Evolutionary conservation across 2,113 vertebrate genomes (phyloP).

Genomic region (Guaruba guarouba): DNA sequence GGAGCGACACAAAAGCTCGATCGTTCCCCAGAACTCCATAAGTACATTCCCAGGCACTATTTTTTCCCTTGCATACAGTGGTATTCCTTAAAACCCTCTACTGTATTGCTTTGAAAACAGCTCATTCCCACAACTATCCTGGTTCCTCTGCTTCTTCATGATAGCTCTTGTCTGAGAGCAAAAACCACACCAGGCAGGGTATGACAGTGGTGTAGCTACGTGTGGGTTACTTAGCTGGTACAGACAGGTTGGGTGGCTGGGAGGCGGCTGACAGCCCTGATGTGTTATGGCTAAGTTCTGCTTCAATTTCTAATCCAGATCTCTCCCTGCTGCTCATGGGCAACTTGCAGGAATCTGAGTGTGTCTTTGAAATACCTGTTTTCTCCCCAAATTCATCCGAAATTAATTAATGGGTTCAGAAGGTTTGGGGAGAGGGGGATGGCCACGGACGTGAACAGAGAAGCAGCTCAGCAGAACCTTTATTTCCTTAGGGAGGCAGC

Average conservation of each 20-base stretch:
- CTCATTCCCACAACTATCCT: neutral
- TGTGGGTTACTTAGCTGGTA: neutral
- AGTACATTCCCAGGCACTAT: neutral
- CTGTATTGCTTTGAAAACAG: neutral
- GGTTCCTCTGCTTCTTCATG: neutral
- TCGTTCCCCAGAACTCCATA: neutral
- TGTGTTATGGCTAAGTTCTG: neutral
- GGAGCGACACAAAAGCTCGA: neutral
- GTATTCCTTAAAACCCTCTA: neutral
- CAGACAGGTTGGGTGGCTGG: neutral
- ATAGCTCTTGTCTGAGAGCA: neutral
- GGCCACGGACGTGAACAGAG: neutral
- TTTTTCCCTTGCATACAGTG: neutral
- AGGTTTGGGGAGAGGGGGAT: neutral
- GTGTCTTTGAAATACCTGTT: neutral
- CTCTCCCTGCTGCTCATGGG: neutral
- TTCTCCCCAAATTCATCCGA: neutral
- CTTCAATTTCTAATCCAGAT: neutral
- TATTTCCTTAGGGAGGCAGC: slow-evolving; percentile 34
- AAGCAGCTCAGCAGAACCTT: neutral
- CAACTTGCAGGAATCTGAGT: neutral
- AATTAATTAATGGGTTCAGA: neutral
- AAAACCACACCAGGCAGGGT: neutral
- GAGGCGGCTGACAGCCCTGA: neutral
- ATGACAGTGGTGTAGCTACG: rapidly evolving